Percentiles rank a stretch among this genome's conserved stretches.
phyloP scores from a whole-genome alignment of 2,797 vertebrate species.

The Myotis myotis region DNA sequence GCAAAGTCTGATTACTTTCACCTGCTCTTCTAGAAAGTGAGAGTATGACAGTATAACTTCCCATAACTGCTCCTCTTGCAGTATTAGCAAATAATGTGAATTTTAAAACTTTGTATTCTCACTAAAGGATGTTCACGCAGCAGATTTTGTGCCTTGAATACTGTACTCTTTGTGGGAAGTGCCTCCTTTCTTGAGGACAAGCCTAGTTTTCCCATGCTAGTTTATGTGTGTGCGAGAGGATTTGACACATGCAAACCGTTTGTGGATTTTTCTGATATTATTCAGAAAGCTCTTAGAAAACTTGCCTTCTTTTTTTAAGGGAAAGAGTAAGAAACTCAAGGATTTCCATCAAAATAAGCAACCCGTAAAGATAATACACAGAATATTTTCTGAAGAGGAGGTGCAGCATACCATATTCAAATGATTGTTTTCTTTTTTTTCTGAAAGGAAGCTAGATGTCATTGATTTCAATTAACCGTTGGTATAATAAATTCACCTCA shows the following conservation, averaged over 20 bases:
- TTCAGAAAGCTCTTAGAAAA: slow-evolving; percentile 32
- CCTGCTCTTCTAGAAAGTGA: not conserved
- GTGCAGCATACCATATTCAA: not conserved
- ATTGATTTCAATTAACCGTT: slow-evolving; percentile 20
- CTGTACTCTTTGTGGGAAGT: slow-evolving; percentile 38
- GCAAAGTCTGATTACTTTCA: slow-evolving; percentile 43
- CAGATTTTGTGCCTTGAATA: slow-evolving; percentile 41
- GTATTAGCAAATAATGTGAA: slow-evolving; percentile 32
- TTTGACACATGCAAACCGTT: not conserved
- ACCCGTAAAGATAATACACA: slow-evolving; percentile 32
- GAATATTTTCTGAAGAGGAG: not conserved
- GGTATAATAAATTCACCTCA: not conserved
- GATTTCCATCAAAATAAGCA: slow-evolving; percentile 2
- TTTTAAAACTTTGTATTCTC: slow-evolving; percentile 24
- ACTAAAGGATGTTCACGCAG: not conserved
- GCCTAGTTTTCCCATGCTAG: not conserved
- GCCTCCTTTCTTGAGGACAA: slow-evolving; percentile 13
- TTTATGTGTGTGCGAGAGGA: slow-evolving; percentile 4
- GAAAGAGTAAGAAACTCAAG: slow-evolving; percentile 17
- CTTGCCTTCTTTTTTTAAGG: not conserved
- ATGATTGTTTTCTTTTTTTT: not conserved
- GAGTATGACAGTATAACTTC: not conserved
- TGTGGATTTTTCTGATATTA: slow-evolving; percentile 39
- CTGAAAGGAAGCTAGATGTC: not conserved
- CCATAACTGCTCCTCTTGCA: not conserved